Conservation (phyloP, 2,797 vertebrate species). For the Platalea minor region DNA sequence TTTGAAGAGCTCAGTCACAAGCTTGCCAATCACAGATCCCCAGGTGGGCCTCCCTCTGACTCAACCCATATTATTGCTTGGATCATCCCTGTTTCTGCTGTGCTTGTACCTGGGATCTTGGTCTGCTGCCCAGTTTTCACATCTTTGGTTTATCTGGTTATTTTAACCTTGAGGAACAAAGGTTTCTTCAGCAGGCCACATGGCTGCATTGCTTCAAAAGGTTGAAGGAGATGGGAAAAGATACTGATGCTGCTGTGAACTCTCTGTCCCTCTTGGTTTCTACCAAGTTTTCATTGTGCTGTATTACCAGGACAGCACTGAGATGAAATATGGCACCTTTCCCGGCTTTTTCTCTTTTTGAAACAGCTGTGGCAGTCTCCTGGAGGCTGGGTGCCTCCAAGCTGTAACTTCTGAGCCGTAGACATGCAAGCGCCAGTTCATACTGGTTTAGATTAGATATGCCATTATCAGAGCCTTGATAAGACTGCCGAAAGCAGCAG, state of each 20-base stretch:
- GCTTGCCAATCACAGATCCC: background rate
- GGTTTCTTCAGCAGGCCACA: background rate
- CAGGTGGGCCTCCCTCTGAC: background rate
- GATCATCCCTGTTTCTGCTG: background rate
- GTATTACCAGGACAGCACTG: background rate
- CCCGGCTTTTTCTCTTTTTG: background rate
- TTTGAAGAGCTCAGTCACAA: background rate
- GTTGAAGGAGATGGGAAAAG: background rate
- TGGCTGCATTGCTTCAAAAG: background rate
- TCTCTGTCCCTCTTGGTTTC: background rate
- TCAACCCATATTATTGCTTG: background rate
- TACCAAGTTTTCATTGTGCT: background rate
- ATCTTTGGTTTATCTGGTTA: background rate
- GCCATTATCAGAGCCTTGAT: conserved; percentile 1
- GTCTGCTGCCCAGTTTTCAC: background rate
- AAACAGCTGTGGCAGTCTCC: background rate
- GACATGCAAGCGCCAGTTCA: background rate
- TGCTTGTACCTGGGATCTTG: background rate
- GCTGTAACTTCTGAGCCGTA: background rate
- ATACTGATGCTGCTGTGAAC: background rate
- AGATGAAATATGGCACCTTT: background rate
- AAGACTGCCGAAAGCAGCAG: background rate
- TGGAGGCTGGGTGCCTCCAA: background rate
- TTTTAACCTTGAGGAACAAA: background rate
- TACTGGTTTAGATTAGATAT: conserved; percentile 39